phyloP scores from a whole-genome alignment of 2,797 vertebrate species.

The Pipistrellus nathusii region DNA sequence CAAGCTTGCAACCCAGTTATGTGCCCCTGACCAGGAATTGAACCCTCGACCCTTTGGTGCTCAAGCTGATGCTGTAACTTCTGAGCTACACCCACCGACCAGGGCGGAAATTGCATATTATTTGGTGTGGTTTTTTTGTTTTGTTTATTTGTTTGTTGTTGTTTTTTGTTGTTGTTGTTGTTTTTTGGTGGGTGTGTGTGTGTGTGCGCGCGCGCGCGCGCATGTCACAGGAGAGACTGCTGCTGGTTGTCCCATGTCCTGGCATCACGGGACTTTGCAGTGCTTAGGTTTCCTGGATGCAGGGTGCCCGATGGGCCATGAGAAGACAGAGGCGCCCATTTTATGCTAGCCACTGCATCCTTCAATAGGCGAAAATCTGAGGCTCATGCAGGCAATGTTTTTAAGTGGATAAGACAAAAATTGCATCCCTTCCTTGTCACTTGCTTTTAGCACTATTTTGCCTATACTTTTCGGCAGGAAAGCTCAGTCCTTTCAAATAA shows the following conservation, averaged over 20 bases:
- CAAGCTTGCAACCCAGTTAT: too few relatives aligned
- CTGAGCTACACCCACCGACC: too few relatives aligned
- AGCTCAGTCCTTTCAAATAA: not conserved
- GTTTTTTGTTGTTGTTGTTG: too few relatives aligned
- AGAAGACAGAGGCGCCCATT: not conserved
- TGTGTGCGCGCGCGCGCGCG: too few relatives aligned
- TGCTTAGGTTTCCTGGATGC: not conserved
- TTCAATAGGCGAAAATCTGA: not conserved
- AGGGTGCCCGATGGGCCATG: not conserved
- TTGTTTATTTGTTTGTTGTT: not conserved
- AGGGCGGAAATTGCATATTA: not conserved
- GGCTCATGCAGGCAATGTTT: not conserved
- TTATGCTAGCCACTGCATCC: not conserved
- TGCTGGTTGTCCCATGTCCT: not conserved
- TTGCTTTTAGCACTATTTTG: not conserved
- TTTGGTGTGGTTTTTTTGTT: too few relatives aligned
- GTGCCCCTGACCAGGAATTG: too few relatives aligned
- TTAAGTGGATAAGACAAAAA: not conserved
- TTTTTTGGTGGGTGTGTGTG: too few relatives aligned
- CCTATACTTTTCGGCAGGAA: not conserved
- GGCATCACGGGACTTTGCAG: not conserved
- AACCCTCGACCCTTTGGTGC: too few relatives aligned
- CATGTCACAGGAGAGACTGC: not conserved
- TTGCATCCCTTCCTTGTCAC: not conserved
- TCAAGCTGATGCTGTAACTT: too few relatives aligned